Evolutionary conservation across 2,888 invertebrate genomes (phyloP), one percentile per base, ranked within the genome.

Genomic region (Habroteleia sp.): DNA sequence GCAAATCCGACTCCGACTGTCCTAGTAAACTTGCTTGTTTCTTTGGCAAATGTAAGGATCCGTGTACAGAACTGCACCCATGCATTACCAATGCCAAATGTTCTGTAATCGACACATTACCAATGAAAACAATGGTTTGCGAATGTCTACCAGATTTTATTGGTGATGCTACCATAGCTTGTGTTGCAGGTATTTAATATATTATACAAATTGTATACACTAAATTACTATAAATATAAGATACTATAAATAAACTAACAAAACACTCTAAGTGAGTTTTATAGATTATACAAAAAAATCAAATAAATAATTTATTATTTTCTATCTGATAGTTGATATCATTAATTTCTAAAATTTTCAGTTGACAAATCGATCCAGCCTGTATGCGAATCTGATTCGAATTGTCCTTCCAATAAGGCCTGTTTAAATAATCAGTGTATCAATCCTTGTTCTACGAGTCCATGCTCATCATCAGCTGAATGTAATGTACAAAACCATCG

Each of bases 61-160:
- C 96, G 0, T 97, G 97, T n/a, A n/a, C n/a, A n/a, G n/a, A n/a
- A n/a, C n/a, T n/a, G n/a, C n/a, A n/a, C n/a, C n/a, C n/a, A n/a
- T n/a, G n/a, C n/a, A n/a, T n/a, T n/a, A n/a, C n/a, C n/a, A n/a
- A n/a, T n/a, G n/a, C n/a, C n/a, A n/a, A n/a, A 78, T 97, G 97
- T 85, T 92, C 93, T 4, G 96, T 97, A 5, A 93, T 96, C 14
- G 94, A 96, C 83, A 95, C 96, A 0, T 89, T 96, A 76, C 97
- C 97, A 3, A 91, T 96, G 89, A 92, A 96, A 79, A 96, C 96
- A 3, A 95, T 97, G 92, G 93, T 95, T 68, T 97, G 97, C 87
- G 93, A 94, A 84, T 97, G 97, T 85, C 91, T 94, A 74, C 93
- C 93, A 69, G 96, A 96, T 74, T 94, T 93, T 81, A 91, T 94